Conservation (phyloP, 2,113 vertebrate genomes). For the Neolamprologus sp. region DNA sequence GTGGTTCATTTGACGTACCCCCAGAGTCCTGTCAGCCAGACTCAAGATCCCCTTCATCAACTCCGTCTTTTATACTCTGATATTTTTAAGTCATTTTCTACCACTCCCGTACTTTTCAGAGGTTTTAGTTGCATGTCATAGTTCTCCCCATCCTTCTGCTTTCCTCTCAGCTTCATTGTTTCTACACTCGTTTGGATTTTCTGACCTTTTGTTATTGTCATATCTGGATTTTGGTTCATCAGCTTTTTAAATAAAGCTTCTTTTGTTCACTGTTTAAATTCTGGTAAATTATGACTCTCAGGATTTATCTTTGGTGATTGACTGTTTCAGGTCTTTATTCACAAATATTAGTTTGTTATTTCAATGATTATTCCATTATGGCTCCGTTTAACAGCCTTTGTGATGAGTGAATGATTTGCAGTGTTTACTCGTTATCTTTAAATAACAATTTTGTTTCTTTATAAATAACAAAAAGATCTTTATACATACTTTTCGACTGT, state of each 20-base stretch:
- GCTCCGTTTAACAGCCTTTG: neutral
- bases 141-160: neutral
- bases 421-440: neutral
- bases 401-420: neutral
- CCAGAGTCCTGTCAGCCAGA: neutral
- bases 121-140: neutral
- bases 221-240: neutral
- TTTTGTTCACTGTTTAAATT: neutral
- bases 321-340: neutral
- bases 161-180: neutral
- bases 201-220: neutral
- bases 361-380: neutral
- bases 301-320: neutral
- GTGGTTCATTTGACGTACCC: neutral
- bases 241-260: neutral
- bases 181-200: neutral
- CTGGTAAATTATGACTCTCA: neutral
- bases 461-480: neutral
- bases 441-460: neutral
- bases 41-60: neutral
- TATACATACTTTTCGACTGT: neutral
- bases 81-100: neutral
- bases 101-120: neutral
- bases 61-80: fast-evolving
- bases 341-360: neutral